Evolutionary conservation across 30 jellyfish, hydroid and myxozoan species (phyloP).

Genomic region (Aurelia sp.): DNA sequence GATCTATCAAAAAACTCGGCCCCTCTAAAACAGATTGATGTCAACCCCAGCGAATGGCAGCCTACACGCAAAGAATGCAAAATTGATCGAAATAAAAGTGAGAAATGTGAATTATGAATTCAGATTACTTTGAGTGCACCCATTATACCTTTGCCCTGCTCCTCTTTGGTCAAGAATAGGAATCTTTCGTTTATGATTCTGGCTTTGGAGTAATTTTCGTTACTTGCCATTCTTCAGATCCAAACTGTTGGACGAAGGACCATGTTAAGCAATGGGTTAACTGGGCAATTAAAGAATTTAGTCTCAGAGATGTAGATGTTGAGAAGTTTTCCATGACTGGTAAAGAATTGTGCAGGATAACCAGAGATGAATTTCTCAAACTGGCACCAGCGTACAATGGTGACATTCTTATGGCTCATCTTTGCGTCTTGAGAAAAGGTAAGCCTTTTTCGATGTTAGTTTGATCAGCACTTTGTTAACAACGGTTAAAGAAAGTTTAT

Average conservation of each 20-base stretch:
- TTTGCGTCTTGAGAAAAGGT: slow-evolving; percentile 99
- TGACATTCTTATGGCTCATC: slow-evolving; percentile 97
- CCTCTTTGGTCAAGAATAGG: too few relatives aligned
- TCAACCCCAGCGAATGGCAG: too few relatives aligned
- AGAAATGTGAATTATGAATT: too few relatives aligned
- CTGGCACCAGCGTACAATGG: slow-evolving; percentile 99
- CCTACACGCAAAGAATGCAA: too few relatives aligned
- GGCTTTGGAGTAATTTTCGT: too few relatives aligned
- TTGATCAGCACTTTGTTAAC: background rate
- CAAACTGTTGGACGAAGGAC: slow-evolving; percentile 98
- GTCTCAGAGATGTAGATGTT: slow-evolving; percentile 93
- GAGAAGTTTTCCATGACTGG: slow-evolving; percentile 94
- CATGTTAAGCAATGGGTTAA: slow-evolving; percentile 99
- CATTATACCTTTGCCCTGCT: too few relatives aligned
- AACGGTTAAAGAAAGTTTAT: too few relatives aligned
- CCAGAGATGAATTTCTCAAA: slow-evolving; percentile 93
- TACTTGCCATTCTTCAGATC: slow-evolving; percentile 52
- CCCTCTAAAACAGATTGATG: too few relatives aligned
- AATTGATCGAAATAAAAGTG: too few relatives aligned
- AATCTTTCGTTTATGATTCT: too few relatives aligned
- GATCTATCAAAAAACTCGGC: too few relatives aligned
- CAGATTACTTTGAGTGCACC: too few relatives aligned
- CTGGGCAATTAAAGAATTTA: slow-evolving; percentile 99
- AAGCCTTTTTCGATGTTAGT: background rate
- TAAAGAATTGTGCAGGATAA: slow-evolving; percentile 82